Conservation (phyloP, 2,797 vertebrate species). For the Hydrophis major region DNA sequence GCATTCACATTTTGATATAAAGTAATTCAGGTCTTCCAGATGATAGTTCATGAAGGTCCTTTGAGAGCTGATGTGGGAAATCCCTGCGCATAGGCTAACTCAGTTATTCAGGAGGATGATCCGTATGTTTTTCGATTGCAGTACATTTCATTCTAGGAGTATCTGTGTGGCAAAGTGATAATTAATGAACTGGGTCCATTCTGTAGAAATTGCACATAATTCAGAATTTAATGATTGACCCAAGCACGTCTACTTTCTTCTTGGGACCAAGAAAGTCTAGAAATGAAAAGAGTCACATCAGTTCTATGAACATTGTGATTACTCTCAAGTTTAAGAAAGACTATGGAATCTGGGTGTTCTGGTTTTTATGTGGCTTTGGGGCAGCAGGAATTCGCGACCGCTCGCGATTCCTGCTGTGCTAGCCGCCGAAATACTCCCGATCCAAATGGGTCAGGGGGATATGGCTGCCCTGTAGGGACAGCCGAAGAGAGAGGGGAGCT, state of each 20-base stretch:
- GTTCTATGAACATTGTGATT: neutral
- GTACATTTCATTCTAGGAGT: neutral
- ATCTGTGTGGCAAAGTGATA: neutral
- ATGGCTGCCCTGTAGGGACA: too few relatives aligned
- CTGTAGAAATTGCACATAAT: neutral
- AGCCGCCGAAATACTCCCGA: too few relatives aligned
- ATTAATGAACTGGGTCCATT: neutral
- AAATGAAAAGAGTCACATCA: neutral
- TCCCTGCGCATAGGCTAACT: neutral
- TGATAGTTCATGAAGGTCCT: neutral
- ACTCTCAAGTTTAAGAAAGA: neutral
- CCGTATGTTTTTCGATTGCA: neutral
- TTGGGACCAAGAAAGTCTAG: neutral
- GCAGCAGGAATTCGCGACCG: too few relatives aligned
- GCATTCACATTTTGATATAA: slow-evolving; percentile 2
- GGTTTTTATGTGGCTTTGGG: too few relatives aligned
- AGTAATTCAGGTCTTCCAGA: neutral
- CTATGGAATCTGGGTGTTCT: neutral
- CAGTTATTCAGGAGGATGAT: neutral
- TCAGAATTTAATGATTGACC: neutral
- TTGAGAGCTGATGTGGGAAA: neutral
- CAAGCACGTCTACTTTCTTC: neutral
- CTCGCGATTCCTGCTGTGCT: too few relatives aligned
- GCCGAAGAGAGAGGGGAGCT: too few relatives aligned
- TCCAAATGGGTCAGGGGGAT: too few relatives aligned